Conservation (phyloP, 2,888 invertebrate genomes). For the Orchesella flavescens region DNA sequence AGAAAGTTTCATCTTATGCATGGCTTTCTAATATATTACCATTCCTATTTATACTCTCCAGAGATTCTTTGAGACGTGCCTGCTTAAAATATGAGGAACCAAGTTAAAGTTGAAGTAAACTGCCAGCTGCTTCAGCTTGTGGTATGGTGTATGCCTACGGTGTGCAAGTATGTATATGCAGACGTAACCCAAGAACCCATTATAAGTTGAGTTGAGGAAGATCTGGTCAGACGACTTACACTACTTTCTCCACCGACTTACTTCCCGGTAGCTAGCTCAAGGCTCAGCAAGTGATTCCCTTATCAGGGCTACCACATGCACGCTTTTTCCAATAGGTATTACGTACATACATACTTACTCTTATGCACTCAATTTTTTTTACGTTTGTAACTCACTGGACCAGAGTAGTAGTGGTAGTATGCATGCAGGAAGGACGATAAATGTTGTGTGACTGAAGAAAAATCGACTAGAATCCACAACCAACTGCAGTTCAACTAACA, state of each 20-base stretch:
- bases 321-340: neutral
- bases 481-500: constrained; percentile 4
- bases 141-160: neutral
- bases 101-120: too few relatives aligned
- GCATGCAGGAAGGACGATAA: constrained; percentile 20
- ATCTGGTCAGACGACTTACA: constrained; percentile 6
- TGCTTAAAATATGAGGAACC: too few relatives aligned
- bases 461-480: constrained; percentile 29
- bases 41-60: too few relatives aligned
- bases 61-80: too few relatives aligned
- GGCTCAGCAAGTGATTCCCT: constrained; percentile 26
- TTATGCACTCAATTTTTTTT: neutral
- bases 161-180: neutral
- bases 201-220: constrained; percentile 25
- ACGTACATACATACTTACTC: neutral
- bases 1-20: too few relatives aligned
- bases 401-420: neutral
- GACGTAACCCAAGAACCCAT: neutral
- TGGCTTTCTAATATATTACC: too few relatives aligned
- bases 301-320: constrained; percentile 27
- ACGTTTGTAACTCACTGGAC: neutral
- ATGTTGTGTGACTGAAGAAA: constrained; percentile 36
- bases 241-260: neutral
- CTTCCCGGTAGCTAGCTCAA: neutral
- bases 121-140: neutral